Conservation (phyloP, 2,888 invertebrate genomes). For the Cinara cedri region DNA sequence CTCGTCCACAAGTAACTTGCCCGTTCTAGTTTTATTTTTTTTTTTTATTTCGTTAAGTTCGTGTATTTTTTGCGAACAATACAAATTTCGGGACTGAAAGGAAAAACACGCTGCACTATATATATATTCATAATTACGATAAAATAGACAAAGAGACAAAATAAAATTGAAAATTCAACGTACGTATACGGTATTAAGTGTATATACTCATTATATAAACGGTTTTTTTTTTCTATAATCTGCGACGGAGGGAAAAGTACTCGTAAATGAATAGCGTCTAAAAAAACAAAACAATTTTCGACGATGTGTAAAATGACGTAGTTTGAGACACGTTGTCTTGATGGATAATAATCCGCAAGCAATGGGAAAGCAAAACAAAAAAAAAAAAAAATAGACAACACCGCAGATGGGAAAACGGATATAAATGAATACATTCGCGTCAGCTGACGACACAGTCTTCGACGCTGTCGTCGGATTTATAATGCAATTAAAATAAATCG, state of each 20-base stretch:
- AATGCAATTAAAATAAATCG: constrained; percentile 55
- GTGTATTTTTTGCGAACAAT: neutral
- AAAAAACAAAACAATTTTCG: too few species aligned
- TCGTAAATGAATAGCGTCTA: too few species aligned
- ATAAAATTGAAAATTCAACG: constrained; percentile 22
- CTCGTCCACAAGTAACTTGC: too few species aligned
- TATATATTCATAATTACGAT: neutral
- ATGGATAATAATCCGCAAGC: too few species aligned
- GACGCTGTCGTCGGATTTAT: constrained; percentile 23
- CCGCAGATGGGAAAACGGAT: too few species aligned
- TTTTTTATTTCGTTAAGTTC: too few species aligned
- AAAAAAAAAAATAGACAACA: too few species aligned
- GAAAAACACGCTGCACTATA: neutral
- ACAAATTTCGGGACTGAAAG: neutral
- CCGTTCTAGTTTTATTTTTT: too few species aligned
- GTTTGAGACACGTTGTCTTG: neutral
- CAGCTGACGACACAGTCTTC: constrained; percentile 2
- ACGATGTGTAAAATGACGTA: too few species aligned
- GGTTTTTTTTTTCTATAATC: too few species aligned
- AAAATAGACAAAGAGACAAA: too few species aligned
- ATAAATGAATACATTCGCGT: constrained; percentile 22
- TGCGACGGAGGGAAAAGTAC: too few species aligned
- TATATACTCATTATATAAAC: neutral
- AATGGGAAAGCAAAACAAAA: neutral
- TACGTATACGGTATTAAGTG: neutral